These are phyloP conservation scores for Limnodromus scolopaceus DNA, from an alignment of 2,797 vertebrate genomes.

Conservation along the genomic window DNA sequence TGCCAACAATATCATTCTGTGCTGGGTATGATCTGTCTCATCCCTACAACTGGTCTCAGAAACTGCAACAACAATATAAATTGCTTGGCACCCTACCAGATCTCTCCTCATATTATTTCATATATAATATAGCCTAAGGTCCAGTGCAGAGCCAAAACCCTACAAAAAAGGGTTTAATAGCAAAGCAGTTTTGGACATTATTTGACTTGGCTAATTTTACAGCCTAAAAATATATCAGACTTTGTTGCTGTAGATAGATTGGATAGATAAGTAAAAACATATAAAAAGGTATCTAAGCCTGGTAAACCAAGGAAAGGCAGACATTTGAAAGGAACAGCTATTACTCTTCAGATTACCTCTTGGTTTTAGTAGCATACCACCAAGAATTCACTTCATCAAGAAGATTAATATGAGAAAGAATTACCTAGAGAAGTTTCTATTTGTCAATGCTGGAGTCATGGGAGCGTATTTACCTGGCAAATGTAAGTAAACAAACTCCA, in stretches of 20 bases:
- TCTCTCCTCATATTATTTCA: neutral
- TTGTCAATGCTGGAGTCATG: fast-evolving
- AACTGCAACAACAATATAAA: neutral
- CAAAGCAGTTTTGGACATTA: neutral
- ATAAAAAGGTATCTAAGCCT: neutral
- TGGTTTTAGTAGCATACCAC: neutral
- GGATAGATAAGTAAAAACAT: neutral
- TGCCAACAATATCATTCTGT: neutral
- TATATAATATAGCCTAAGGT: neutral
- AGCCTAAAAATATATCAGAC: neutral
- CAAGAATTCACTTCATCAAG: neutral
- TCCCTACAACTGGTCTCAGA: neutral
- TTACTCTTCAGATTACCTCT: neutral
- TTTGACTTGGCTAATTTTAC: neutral
- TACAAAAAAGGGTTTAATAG: neutral
- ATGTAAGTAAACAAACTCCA: neutral
- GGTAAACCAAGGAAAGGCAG: neutral
- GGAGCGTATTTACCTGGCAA: neutral
- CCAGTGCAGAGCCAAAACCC: neutral
- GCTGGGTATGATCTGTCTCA: neutral
- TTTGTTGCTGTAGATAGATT: neutral
- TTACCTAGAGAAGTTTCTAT: neutral
- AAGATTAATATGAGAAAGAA: neutral
- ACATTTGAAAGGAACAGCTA: neutral
- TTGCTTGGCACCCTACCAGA: neutral